Base-by-base conservation (phyloP, 2,888 invertebrate species). In the Tricholauxania praeusta region DNA sequence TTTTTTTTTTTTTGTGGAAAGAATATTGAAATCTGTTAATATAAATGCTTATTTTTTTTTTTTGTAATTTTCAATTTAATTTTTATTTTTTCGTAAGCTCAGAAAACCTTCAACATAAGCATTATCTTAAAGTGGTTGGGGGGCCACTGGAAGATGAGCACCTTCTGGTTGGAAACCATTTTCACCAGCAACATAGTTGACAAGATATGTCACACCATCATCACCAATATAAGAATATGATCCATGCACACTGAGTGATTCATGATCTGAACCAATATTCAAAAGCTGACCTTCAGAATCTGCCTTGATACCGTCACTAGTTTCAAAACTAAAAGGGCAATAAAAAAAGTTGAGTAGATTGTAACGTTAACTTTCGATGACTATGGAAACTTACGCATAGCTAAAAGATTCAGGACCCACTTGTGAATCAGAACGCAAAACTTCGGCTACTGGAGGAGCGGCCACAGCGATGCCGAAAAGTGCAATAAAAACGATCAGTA, bases 401-500 rank as follows among this genome's bases (percentile, higher is more conserved):
- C 89, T 85, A 79, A 90, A 91, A 80, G 89, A 89, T 77, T 90
- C 89, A 78, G 88, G 81, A 65, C 87, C 89, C 12, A 90, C 89
- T 74, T 89, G 88, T 66, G 88, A 87, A 52, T 86, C 89, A 75
- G 90, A 89, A 72, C 89, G 88, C 32, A 90, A 64, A 73, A 91
- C 88, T 79, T 89, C 89, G 3, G 90, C 91, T 17, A 78, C 76
- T 22, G 79, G 74, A 19, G 78, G 77, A 39, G 78, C 80, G 60
- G 80, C 78, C 59, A 81, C 71, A n/a, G 81, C 81, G 88, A 81
- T 32, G 39, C 80, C 80, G 17, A 80, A 81, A 74, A 89, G 81
- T 73, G 84, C 84, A 78, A 87, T 81, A 52, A 88, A 81, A 71
- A 89, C 84, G 77, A 89, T 78, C 32, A 80, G 71, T 73, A 80